A percentile compares a stretch with the other conserved stretches of the same genome.
These are phyloP conservation scores for Lepeophtheirus salmonis DNA, from an alignment of 1,140 invertebrate species.

Conservation along the genomic window DNA sequence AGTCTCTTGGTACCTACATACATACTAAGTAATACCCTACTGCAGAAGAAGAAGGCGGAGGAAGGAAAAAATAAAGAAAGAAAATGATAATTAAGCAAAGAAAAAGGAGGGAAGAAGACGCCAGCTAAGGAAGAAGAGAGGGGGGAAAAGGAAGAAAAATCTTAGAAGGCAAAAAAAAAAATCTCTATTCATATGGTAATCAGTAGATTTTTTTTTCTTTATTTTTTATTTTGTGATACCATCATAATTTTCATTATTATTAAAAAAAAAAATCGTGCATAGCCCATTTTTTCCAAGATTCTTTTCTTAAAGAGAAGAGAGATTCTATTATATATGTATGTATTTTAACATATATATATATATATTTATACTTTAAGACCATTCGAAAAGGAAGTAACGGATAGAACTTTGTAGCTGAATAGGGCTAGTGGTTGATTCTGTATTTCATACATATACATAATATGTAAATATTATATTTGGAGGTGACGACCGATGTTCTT, in stretches of 20 bases:
- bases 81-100: slow-evolving; percentile 1
- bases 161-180: not conserved
- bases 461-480: no score
- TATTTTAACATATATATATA: no score
- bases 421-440: no score
- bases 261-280: not conserved
- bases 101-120: not conserved
- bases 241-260: not conserved
- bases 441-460: no score
- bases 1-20: no score
- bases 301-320: not conserved
- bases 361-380: no score
- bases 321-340: not conserved
- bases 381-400: no score
- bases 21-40: no score
- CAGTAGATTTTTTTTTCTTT: not conserved
- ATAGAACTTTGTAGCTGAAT: no score
- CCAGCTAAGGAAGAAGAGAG: not conserved
- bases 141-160: not conserved
- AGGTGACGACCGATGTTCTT: no score
- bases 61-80: slow-evolving; percentile 8
- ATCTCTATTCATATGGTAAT: not conserved
- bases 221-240: not conserved
- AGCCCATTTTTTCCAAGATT: not conserved
- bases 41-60: not conserved